phyloP scores from a whole-genome alignment of 2,797 vertebrate species.

The Antennarius maculatus region DNA sequence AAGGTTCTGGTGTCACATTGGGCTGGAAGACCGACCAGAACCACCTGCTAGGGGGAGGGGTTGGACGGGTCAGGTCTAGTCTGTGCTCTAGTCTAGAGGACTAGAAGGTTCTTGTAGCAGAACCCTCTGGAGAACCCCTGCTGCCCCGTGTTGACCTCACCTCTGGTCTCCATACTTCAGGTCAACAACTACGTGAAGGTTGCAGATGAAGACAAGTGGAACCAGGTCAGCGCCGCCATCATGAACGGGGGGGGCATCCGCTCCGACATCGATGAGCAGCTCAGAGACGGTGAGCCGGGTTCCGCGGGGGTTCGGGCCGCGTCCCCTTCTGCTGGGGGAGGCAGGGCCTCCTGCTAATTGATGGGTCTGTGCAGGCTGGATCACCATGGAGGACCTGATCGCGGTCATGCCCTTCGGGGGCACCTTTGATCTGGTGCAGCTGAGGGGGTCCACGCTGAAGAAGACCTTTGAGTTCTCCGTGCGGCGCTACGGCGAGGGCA shows the following conservation, averaged over 20 bases:
- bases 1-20: too few species aligned
- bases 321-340: too few species aligned
- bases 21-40: too few species aligned
- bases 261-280: slow-evolving; percentile 85
- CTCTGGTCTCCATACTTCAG: slow-evolving; percentile 66
- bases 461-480: slow-evolving; percentile 90
- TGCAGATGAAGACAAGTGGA: slow-evolving; percentile 83
- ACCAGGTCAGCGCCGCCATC: slow-evolving; percentile 89
- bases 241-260: slow-evolving; percentile 88
- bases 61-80: too few species aligned
- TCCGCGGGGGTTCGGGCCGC: too few species aligned
- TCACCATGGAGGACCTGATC: slow-evolving; percentile 90
- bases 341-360: too few species aligned
- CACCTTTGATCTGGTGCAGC: slow-evolving; percentile 87
- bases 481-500: slow-evolving; percentile 79
- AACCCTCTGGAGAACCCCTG: too few species aligned
- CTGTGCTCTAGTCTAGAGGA: too few species aligned
- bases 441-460: slow-evolving; percentile 89
- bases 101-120: too few species aligned
- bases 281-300: slow-evolving; percentile 79
- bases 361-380: slow-evolving; percentile 78
- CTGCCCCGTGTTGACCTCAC: neutral
- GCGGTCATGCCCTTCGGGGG: slow-evolving; percentile 90
- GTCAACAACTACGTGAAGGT: slow-evolving; percentile 84
- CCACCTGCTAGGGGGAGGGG: too few species aligned